A percentile compares a stretch with the other conserved stretches of the same genome.
These are phyloP conservation scores for Daphoenositta chrysoptera DNA, from an alignment of 2,113 vertebrate genomes.

Conservation along the genomic window DNA sequence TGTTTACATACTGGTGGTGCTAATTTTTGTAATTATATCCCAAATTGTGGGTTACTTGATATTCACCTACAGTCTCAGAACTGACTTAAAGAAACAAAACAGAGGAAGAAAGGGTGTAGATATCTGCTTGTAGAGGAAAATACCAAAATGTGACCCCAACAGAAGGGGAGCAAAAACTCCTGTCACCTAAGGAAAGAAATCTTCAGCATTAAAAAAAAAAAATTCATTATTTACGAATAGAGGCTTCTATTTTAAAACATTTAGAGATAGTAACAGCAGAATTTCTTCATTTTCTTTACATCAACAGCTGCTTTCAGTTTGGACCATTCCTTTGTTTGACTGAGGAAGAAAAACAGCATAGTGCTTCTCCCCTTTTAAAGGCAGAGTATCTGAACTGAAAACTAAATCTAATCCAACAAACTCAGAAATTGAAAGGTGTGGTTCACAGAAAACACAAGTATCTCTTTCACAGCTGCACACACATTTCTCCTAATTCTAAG, in stretches of 20 bases:
- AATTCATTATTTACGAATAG: accelerated
- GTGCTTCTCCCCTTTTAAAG: background rate
- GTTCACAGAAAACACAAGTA: background rate
- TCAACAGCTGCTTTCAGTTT: background rate
- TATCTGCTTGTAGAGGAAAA: background rate
- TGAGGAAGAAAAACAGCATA: background rate
- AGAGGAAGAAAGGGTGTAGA: background rate
- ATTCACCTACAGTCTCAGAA: background rate
- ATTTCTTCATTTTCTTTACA: background rate
- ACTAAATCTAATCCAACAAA: background rate
- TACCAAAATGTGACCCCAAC: background rate
- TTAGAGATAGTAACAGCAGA: background rate
- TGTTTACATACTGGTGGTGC: background rate
- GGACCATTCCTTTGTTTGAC: background rate
- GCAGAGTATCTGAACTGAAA: background rate
- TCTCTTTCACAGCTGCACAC: background rate
- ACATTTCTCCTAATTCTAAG: background rate
- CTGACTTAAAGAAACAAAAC: background rate
- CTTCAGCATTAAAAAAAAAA: background rate
- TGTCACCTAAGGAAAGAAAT: background rate
- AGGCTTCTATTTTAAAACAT: background rate
- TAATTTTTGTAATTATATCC: background rate
- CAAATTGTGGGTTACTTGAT: background rate
- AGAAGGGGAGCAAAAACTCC: background rate
- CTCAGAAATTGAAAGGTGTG: background rate